Base-by-base conservation (phyloP, 1,140 invertebrate genomes). In the Ceratosolen fusciceps region DNA sequence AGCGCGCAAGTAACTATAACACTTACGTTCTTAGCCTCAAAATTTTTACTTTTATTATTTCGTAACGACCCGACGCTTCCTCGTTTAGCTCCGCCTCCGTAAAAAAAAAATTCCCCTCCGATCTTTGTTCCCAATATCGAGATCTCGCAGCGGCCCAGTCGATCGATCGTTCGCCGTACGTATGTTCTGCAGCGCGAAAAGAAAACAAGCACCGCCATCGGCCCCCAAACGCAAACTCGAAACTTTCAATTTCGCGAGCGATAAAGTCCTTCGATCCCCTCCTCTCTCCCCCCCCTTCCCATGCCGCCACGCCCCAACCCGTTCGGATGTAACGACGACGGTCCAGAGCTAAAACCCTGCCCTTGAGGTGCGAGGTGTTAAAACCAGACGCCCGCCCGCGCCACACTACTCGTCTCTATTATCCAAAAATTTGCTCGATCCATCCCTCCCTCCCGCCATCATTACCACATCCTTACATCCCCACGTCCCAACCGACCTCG, bases 1-100 rank as follows among this genome's bases (percentile, higher is more conserved):
- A 4, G 58, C 79, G 73, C 62, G 52, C 52, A 60, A 71, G 75
- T 80, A 80, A 75, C 72, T 79, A 39, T 67, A 67, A 74, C 77
- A 74, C 34, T 74, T 72, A 72, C 7, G 56, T 71, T 71, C 75
- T 70, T 77, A 71, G 58, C 19, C 52, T 58, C 52, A 71, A 77
- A 77, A 71, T 71, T 68, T 68, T 31, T 16, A 7, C n/a, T 73
- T 39, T 68, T 76, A 39, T 67, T 67, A 34, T 67, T 52, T 29
- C 62, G 37, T 67, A 68, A 68, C 3, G 47, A 65, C 29, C 73
- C 65, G 65, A 65, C 43, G 26, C 47, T 34, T 31, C 21, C 43
- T 26, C 5, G 4, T 10, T 54, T 72, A 21, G 60, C 34, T 65
- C 16, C 43, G 8, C 26, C 72, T 10, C 7, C 34, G 24, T 56